Base-by-base conservation (phyloP, 1,140 invertebrate genomes). In the Muscidifurax raptorellus region DNA sequence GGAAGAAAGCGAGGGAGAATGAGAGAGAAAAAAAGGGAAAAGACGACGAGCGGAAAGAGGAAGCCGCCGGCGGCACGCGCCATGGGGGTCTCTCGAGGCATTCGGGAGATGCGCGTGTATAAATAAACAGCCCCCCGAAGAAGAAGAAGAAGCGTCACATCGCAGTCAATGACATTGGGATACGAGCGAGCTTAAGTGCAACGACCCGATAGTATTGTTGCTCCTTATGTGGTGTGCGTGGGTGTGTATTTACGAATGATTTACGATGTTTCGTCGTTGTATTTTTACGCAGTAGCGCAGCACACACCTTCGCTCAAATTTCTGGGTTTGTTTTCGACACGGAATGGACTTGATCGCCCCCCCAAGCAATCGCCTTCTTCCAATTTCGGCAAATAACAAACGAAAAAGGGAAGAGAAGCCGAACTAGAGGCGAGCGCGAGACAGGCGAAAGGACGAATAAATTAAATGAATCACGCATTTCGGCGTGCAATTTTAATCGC, bases 381-480 rank as follows among this genome's bases (percentile, higher is more conserved):
- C 47, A 52, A 52, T 52, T 52, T 52, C 47, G 47, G 13, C 18
- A 13, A 12, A 13, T 1, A 82, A 82, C 71, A 28, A 67, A 66
- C 36, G 59, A 76, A 81, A 81, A 32, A 22, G n/a, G 30, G 12
- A 27, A 6, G 12, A 28, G 32, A 59, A 59, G 18, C 12, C 3
- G 27, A 82, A 75, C 36, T 52, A 27, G 59, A 77, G 7, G 18
- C 12, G 22, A 81, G 30, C 44, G 64, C 25, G 2, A 5, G 5
- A 18, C 52, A n/a, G 52, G 81, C 32, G 18, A 30, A 78, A 18
- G 64, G 69, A 52, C 76, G 77, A 80, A 80, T 75, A 84, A 74
- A 84, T 77, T 80, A 84, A 80, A 67, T 84, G 77, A 84, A 80
- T 84, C 83, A 84, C 28, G 30, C 76, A 52, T 69, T 83, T 77